Percentiles rank a stretch among this genome's conserved stretches.
Evolutionary conservation across 2,113 vertebrate species (phyloP).

Genomic region (Lampris megalopsis): DNA sequence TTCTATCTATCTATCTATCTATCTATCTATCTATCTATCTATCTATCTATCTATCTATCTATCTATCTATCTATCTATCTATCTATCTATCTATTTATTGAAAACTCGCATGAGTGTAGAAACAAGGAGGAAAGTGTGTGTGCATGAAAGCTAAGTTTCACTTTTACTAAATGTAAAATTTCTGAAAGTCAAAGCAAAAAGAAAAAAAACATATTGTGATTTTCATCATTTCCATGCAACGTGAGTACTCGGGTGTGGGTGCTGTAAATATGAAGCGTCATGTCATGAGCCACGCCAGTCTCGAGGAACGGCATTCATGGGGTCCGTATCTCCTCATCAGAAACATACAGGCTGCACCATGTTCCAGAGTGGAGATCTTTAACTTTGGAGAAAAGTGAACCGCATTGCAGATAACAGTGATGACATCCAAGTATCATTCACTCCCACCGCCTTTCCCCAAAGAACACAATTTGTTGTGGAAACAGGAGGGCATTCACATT

Average conservation of each 20-base stretch:
- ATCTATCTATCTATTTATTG: not conserved
- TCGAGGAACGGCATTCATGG: slow-evolving; percentile 16
- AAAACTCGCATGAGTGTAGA: not conserved
- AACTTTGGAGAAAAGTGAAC: not conserved
- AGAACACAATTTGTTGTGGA: not conserved
- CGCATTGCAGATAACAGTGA: not conserved
- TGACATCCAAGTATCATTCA: not conserved
- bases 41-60: too few species aligned
- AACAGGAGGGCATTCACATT: not conserved
- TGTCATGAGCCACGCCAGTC: not conserved
- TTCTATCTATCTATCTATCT: too few species aligned
- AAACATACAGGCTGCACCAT: not conserved
- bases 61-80: too few species aligned
- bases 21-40: too few species aligned
- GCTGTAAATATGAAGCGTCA: not conserved
- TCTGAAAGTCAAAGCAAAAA: too few species aligned
- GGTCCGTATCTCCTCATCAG: not conserved
- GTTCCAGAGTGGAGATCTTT: not conserved
- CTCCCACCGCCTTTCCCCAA: not conserved
- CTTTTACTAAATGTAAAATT: not conserved
- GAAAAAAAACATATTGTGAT: too few species aligned
- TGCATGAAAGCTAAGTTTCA: not conserved
- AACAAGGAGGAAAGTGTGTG: not conserved
- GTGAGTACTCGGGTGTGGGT: too few species aligned
- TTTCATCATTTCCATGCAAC: too few species aligned